Evolutionary conservation across 1,140 invertebrate genomes (phyloP).

Genomic region (Sipha flava): DNA sequence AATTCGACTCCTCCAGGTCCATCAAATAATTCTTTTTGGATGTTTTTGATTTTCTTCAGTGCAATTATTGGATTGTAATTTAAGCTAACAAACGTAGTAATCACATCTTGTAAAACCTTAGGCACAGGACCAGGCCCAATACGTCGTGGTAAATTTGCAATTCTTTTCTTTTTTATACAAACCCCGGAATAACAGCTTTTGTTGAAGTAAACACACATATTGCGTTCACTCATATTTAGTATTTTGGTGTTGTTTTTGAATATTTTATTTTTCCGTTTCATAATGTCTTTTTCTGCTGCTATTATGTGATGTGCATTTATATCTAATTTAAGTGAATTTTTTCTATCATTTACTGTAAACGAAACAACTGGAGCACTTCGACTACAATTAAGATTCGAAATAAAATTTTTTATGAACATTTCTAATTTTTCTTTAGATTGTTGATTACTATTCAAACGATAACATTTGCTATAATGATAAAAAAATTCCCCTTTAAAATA

Average conservation of each 20-base stretch:
- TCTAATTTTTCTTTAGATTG: background rate
- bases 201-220: slow-evolving; percentile 16
- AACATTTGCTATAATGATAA: background rate
- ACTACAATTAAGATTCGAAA: no score
- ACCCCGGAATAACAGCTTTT: slow-evolving; percentile 8
- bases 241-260: no score
- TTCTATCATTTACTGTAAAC: background rate
- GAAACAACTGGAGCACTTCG: no score
- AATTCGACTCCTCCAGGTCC: background rate
- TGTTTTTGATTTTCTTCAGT: background rate
- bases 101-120: background rate
- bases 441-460: background rate
- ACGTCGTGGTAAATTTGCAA: background rate
- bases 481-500: background rate
- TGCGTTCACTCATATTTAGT: no score
- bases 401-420: background rate
- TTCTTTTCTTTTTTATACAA: background rate
- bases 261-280: background rate
- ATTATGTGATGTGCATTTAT: background rate
- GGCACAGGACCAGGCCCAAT: slow-evolving; percentile 7
- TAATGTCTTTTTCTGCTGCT: background rate
- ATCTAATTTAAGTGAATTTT: background rate
- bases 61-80: background rate
- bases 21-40: background rate
- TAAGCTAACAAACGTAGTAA: background rate